phyloP scores from a whole-genome alignment of 2,797 vertebrate species.

The Urocyon cinereoargenteus region DNA sequence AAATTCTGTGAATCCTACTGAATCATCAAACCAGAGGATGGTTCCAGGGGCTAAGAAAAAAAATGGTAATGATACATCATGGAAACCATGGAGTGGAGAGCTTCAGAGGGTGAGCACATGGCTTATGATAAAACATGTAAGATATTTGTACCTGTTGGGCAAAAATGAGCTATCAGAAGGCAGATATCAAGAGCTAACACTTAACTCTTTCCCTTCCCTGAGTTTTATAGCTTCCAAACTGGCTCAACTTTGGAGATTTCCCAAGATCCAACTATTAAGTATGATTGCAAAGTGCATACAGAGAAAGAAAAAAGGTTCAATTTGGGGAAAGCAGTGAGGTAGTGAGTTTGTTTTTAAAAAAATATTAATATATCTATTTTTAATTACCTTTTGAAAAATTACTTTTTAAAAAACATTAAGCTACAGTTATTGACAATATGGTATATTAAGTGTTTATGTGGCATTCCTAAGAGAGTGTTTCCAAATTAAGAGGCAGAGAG shows the following conservation, averaged over 20 bases:
- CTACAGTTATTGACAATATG: background rate
- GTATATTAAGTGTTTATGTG: background rate
- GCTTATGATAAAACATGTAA: background rate
- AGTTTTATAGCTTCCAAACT: background rate
- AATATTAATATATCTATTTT: background rate
- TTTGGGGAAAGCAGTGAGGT: background rate
- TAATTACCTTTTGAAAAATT: conserved; percentile 18
- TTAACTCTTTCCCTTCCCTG: background rate
- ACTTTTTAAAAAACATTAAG: background rate
- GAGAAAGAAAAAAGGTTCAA: background rate
- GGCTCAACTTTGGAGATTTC: background rate
- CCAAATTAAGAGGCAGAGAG: background rate
- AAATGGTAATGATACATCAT: background rate
- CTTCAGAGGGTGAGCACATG: background rate
- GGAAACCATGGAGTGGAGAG: background rate
- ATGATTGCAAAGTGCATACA: background rate
- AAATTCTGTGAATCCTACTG: background rate
- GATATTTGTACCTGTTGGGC: background rate
- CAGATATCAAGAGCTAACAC: background rate
- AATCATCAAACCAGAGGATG: background rate
- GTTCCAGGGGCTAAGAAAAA: background rate
- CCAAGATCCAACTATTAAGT: background rate
- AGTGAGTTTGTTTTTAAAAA: background rate
- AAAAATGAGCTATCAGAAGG: background rate
- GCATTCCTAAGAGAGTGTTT: background rate